phyloP scores from a whole-genome alignment of 2,113 vertebrate genomes.

The Chaetops frenatus region DNA sequence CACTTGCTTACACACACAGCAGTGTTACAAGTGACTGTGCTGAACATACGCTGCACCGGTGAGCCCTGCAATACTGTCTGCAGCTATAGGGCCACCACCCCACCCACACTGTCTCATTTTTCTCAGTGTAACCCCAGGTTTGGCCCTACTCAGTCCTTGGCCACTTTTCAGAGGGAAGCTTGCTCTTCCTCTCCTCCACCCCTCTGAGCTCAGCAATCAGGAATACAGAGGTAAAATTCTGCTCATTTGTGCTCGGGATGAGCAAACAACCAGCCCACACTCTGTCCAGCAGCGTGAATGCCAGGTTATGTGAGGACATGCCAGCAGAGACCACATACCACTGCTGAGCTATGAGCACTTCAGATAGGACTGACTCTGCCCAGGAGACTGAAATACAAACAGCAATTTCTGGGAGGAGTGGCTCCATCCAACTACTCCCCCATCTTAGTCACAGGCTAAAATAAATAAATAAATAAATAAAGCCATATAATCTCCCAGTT shows the following conservation, averaged over 20 bases:
- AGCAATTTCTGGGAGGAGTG: slow-evolving; percentile 24
- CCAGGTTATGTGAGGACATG: slow-evolving; percentile 27
- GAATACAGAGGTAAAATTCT: neutral
- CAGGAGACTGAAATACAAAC: slow-evolving; percentile 36
- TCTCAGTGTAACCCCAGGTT: neutral
- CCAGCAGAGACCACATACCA: neutral
- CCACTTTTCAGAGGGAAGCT: neutral
- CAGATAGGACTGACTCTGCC: neutral
- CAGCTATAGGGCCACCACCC: neutral
- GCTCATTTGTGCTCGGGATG: neutral
- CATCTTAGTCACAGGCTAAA: slow-evolving; percentile 38
- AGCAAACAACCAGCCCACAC: slow-evolving; percentile 11
- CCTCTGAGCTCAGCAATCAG: neutral
- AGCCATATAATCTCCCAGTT: neutral
- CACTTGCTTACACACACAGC: neutral
- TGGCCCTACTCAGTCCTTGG: neutral
- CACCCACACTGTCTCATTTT: neutral
- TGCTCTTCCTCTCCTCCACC: neutral
- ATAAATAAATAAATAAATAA: slow-evolving; percentile 45
- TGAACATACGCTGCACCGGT: neutral
- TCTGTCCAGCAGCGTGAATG: neutral
- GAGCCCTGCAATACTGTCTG: neutral
- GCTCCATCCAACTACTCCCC: slow-evolving; percentile 15
- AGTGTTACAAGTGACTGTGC: neutral
- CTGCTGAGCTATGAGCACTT: neutral